Evolutionary conservation across 2,113 vertebrate genomes (phyloP).

Genomic region (Mugil cephalus): DNA sequence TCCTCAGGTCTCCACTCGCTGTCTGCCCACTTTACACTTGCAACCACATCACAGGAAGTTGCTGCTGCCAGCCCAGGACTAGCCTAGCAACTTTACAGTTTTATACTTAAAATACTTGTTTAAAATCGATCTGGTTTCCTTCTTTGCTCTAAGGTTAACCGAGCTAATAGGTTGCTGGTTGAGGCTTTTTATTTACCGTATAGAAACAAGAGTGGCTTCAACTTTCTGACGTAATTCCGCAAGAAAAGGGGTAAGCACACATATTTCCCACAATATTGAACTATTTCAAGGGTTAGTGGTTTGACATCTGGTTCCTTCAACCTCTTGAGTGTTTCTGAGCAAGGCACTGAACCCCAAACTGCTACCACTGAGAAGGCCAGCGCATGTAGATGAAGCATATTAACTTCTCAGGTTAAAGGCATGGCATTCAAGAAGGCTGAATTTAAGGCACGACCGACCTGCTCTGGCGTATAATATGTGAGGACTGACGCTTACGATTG

Average conservation of each 20-base stretch:
- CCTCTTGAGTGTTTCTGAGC: not conserved
- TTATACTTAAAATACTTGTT: too few relatives aligned
- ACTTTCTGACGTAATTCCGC: not conserved
- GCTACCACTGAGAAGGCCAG: not conserved
- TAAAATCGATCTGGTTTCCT: not conserved
- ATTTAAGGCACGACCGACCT: slow-evolving; percentile 14
- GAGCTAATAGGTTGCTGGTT: not conserved
- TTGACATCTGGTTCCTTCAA: not conserved
- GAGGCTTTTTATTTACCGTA: not conserved
- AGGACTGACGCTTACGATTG: not conserved
- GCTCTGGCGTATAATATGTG: not conserved
- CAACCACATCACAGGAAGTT: too few relatives aligned
- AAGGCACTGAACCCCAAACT: slow-evolving; percentile 11
- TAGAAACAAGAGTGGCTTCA: not conserved
- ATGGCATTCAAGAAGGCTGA: too few relatives aligned
- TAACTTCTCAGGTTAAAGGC: not conserved
- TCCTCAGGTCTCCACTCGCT: too few relatives aligned
- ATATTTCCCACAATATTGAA: not conserved
- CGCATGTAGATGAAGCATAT: not conserved
- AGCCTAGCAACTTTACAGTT: too few relatives aligned
- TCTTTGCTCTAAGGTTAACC: not conserved
- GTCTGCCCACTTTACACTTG: too few relatives aligned
- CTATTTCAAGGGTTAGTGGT: not conserved
- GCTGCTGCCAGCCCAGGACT: too few relatives aligned
- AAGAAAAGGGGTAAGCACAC: not conserved